These are phyloP conservation scores for Nansenia antarctica DNA, from an alignment of 2,113 vertebrate genomes.

Conservation along the genomic window DNA sequence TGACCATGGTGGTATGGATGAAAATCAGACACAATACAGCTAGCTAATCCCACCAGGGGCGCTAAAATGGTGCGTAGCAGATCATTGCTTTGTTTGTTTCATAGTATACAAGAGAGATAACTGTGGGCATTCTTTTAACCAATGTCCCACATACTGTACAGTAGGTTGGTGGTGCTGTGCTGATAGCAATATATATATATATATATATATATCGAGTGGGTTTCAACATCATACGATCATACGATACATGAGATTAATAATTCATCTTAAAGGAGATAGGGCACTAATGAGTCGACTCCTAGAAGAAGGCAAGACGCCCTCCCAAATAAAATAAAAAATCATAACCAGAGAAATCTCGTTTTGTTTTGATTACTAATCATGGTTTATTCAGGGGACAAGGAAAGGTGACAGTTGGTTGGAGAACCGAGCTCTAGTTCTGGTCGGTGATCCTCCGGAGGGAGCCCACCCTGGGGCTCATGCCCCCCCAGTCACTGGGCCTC, in stretches of 20 bases:
- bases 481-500: constrained; percentile 22
- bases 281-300: no score
- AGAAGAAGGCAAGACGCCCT: not conserved
- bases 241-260: no score
- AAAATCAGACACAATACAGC: constrained; percentile 12
- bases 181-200: no score
- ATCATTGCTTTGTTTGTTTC: constrained; percentile 27
- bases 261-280: no score
- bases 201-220: no score
- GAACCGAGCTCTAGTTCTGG: constrained; percentile 32
- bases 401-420: constrained; percentile 16
- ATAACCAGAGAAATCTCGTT: not conserved
- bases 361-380: constrained; percentile 4
- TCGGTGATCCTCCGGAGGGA: constrained; percentile 29
- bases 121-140: constrained; percentile 3
- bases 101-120: not conserved
- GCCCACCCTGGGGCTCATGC: constrained; percentile 21
- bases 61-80: constrained; percentile 7
- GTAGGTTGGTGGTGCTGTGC: not conserved
- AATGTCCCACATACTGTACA: not conserved
- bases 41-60: constrained; percentile 19
- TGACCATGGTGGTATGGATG: constrained; percentile 19
- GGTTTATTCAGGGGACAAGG: constrained; percentile 51
- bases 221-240: no score
- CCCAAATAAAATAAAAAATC: not conserved